Evolutionary conservation across 2,113 vertebrate species (phyloP), one percentile per base, ranked within the genome.

Genomic region (Synodontis membranacea): DNA sequence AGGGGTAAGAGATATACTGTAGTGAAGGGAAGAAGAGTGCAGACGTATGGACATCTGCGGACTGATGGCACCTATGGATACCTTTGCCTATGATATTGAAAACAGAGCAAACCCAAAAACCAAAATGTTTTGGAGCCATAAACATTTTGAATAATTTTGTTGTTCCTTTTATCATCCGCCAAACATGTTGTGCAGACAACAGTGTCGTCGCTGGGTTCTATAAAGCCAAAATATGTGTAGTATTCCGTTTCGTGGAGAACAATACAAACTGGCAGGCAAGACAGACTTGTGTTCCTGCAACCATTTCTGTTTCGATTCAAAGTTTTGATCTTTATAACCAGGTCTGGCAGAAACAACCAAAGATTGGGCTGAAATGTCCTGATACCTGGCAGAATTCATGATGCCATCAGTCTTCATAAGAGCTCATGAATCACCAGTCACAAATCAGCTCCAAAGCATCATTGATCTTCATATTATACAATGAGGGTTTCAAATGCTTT

Each of bases 1-100:
- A 84, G 62, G 39, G 70, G 78, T 82, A 76, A 62, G 34, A 80
- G 78, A 80, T 80, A 58, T 80, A n/a, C n/a, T n/a, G n/a, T n/a
- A 17, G 21, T 7, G 52, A 58, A 58, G 19, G 19, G 48, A 54
- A 37, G 78, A 80, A 42, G 78, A 28, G 21, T 58, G 52, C 52
- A 80, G 78, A 80, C 58, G 50, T 58, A 39, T 56, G 78, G 48
- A 39, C 52, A 80, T 80, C 31, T 25, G 52, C 34, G 42, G 52
- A 58, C 54, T 42, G 54, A 8, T 42, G 9, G 19, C 76, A 79
- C n/a, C 25, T 76, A 28, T 44, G n/a, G 19, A 82, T 48, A 19
- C 42, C 14, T 37, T 28, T 70, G 3, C 21, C 3, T 83, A 17
- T 50, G 64, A 37, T 72, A n/a, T 72, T 54, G 21, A 83, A 54